phyloP scores from a whole-genome alignment of 1,140 invertebrate species.

The Mactra quadrangularis region DNA sequence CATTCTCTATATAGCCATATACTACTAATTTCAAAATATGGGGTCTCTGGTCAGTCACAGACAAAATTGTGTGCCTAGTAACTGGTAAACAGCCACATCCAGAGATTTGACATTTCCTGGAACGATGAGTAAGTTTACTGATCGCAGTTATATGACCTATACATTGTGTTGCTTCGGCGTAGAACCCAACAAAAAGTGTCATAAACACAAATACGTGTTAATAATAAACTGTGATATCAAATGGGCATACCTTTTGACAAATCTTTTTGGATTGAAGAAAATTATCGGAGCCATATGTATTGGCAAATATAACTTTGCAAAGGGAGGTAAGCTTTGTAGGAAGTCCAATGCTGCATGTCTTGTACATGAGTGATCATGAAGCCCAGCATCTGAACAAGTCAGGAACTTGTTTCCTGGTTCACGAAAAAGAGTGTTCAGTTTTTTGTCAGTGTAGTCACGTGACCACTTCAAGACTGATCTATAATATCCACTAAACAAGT shows the following conservation, averaged over 20 bases:
- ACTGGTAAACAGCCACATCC: too few species aligned
- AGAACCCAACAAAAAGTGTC: too few species aligned
- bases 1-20: too few species aligned
- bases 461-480: constrained; percentile 79
- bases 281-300: constrained; percentile 76
- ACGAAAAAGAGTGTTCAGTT: constrained; percentile 67
- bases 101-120: too few species aligned
- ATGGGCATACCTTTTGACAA: constrained; percentile 67
- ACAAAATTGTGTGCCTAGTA: too few species aligned
- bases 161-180: too few species aligned
- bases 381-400: constrained; percentile 71
- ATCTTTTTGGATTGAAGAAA: constrained; percentile 71
- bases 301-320: constrained; percentile 78
- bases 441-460: constrained; percentile 74
- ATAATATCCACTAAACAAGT: constrained; percentile 73
- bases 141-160: too few species aligned
- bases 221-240: too few species aligned
- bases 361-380: constrained; percentile 72
- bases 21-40: too few species aligned
- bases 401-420: constrained; percentile 67
- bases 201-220: too few species aligned
- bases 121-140: too few species aligned
- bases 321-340: constrained; percentile 69
- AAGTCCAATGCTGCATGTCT: constrained; percentile 72
- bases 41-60: too few species aligned